Evolutionary conservation across 2,888 invertebrate genomes (phyloP).

Genomic region (Drosophila demipolita): DNA sequence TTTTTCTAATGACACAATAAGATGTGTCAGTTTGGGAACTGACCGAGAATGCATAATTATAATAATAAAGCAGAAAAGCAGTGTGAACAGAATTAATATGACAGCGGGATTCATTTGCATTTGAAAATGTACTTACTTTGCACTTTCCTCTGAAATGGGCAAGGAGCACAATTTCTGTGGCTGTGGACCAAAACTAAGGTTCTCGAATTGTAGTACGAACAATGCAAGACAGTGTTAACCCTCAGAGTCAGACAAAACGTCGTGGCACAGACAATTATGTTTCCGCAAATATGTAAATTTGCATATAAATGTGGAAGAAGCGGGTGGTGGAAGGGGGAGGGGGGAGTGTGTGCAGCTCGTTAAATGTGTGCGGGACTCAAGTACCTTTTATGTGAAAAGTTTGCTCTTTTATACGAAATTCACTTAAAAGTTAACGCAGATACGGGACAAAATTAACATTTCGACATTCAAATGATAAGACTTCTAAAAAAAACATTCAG

Average conservation of each 20-base stretch:
- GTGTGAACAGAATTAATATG: conserved; percentile 48
- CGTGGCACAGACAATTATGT: conserved; percentile 60
- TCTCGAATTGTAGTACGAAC: conserved; percentile 16
- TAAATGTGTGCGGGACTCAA: conserved; percentile 41
- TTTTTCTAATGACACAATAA: conserved; percentile 34
- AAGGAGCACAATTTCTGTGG: neutral
- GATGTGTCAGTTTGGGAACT: conserved; percentile 16
- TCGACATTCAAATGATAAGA: conserved; percentile 36
- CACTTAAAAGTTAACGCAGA: conserved; percentile 62
- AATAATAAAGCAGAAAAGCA: conserved; percentile 16
- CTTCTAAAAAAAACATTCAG: neutral
- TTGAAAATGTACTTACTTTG: conserved; percentile 55
- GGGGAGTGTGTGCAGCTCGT: conserved; percentile 27
- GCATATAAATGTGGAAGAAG: conserved; percentile 39
- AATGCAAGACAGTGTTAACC: conserved; percentile 46
- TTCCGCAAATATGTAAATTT: conserved; percentile 61
- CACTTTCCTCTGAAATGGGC: conserved; percentile 4
- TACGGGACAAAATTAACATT: conserved; percentile 61
- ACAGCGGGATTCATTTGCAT: conserved; percentile 63
- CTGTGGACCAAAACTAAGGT: neutral
- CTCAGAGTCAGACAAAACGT: conserved; percentile 27
- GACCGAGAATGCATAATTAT: conserved; percentile 43
- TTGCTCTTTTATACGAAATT: conserved; percentile 62
- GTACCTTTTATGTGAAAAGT: conserved; percentile 67
- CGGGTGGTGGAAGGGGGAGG: neutral